A percentile compares a stretch with the other conserved stretches of the same genome.
These are phyloP conservation scores for Phylloscopus trochiloides DNA, from an alignment of 2,113 vertebrate species.

Conservation along the genomic window DNA sequence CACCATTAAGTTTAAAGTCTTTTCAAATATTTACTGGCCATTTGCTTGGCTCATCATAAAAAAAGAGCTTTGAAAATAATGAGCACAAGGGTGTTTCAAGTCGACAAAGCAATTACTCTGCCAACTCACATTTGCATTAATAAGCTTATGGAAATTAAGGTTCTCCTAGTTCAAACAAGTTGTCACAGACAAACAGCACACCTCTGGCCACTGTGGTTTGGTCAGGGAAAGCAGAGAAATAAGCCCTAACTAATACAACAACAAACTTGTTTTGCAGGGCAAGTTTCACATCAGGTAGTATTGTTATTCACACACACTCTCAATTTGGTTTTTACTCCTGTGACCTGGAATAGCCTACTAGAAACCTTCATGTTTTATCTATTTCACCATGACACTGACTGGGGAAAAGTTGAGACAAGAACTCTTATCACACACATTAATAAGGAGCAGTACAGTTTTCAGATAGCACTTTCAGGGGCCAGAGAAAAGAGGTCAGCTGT, in stretches of 20 bases:
- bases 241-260: not conserved
- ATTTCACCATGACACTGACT: not conserved
- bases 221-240: not conserved
- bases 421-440: not conserved
- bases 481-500: not conserved
- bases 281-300: not conserved
- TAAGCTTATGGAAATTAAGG: not conserved
- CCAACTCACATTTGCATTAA: not conserved
- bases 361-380: not conserved
- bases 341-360: not conserved
- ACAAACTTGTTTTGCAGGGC: not conserved
- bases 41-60: not conserved
- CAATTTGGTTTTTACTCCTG: not conserved
- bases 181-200: not conserved
- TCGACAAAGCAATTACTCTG: not conserved
- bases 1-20: not conserved
- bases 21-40: not conserved
- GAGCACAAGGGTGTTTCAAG: not conserved
- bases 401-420: not conserved
- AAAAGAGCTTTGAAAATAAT: not conserved
- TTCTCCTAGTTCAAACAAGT: not conserved
- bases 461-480: not conserved
- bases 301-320: not conserved
- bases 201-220: not conserved
- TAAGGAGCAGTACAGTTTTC: not conserved